Conservation (phyloP, 1,140 invertebrate genomes). For the Zaprionus camerounensis region DNA sequence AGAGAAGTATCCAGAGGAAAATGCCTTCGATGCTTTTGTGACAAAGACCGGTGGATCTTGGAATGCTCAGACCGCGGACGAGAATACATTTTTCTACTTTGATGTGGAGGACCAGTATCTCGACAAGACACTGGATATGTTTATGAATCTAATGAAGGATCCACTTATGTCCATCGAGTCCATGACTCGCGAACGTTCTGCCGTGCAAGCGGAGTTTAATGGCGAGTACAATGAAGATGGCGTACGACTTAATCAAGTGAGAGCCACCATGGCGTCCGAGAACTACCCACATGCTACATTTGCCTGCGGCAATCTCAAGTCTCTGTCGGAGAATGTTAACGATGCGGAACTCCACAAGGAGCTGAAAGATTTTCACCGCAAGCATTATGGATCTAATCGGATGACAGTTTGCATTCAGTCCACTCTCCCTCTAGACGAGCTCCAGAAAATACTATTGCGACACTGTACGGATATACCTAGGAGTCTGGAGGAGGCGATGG, state of each 20-base stretch:
- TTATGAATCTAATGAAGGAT: slow-evolving; percentile 95
- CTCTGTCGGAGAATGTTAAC: slow-evolving; percentile 88
- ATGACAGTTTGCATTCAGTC: slow-evolving; percentile 94
- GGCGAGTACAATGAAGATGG: slow-evolving; percentile 53
- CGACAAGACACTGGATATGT: slow-evolving; percentile 90
- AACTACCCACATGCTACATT: slow-evolving; percentile 92
- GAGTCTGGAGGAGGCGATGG: slow-evolving; percentile 86
- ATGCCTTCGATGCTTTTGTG: slow-evolving; percentile 93
- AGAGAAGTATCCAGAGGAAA: slow-evolving; percentile 93
- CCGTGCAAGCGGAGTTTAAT: slow-evolving; percentile 91
- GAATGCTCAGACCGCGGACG: slow-evolving; percentile 94
- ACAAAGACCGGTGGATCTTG: slow-evolving; percentile 91
- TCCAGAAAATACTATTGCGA: slow-evolving; percentile 88
- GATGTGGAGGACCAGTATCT: slow-evolving; percentile 92
- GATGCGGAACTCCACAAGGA: slow-evolving; percentile 88
- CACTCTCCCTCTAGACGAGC: slow-evolving; percentile 89
- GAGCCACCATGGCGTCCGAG: slow-evolving; percentile 87
- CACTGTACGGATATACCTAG: slow-evolving; percentile 88
- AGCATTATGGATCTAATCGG: slow-evolving; percentile 94
- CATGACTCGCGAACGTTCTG: slow-evolving; percentile 94
- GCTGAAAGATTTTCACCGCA: slow-evolving; percentile 91
- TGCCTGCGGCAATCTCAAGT: slow-evolving; percentile 92
- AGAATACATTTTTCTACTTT: slow-evolving; percentile 94
- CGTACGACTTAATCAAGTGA: slow-evolving; percentile 87
- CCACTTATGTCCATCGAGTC: slow-evolving; percentile 93